Evolutionary conservation across 2,888 invertebrate genomes (phyloP).

Genomic region (Drosophila neutralis): DNA sequence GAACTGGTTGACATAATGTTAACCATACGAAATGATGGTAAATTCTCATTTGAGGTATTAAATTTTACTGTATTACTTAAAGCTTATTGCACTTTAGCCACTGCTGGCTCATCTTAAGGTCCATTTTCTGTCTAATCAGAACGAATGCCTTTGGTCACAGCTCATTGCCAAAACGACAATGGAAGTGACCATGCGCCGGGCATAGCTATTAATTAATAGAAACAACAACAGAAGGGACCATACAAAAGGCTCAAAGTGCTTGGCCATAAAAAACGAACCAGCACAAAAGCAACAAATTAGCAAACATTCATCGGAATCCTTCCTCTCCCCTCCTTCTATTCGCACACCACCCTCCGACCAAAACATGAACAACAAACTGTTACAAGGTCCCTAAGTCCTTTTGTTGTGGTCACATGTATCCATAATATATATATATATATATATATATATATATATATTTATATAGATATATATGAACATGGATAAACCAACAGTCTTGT

Average conservation of each 20-base stretch:
- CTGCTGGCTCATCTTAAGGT: slow-evolving; percentile 15
- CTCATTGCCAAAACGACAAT: slow-evolving; percentile 66
- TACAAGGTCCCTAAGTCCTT: slow-evolving; percentile 70
- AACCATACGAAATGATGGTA: not conserved
- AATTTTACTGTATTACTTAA: not conserved
- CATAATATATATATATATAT: slow-evolving; percentile 7
- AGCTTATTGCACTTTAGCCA: not conserved
- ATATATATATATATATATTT: slow-evolving; percentile 6
- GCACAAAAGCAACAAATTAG: slow-evolving; percentile 71
- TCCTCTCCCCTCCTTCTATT: not conserved
- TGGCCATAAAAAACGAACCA: slow-evolving; percentile 43
- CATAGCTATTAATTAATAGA: slow-evolving; percentile 64
- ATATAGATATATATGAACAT: slow-evolving; percentile 2
- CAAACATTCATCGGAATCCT: slow-evolving; percentile 57
- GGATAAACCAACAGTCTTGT: slow-evolving; percentile 5
- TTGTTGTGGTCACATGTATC: slow-evolving; percentile 58
- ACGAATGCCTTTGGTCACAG: slow-evolving; percentile 59
- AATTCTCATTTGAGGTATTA: not conserved
- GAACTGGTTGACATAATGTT: not conserved
- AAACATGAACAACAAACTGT: slow-evolving; percentile 53
- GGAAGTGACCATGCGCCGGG: slow-evolving; percentile 46
- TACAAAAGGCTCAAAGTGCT: slow-evolving; percentile 45
- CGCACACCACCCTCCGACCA: slow-evolving; percentile 4
- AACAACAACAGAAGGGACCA: slow-evolving; percentile 27
- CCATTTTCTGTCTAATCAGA: slow-evolving; percentile 61